Base-by-base conservation (phyloP, 1,140 invertebrate species). In the Calliphora vicina region DNA sequence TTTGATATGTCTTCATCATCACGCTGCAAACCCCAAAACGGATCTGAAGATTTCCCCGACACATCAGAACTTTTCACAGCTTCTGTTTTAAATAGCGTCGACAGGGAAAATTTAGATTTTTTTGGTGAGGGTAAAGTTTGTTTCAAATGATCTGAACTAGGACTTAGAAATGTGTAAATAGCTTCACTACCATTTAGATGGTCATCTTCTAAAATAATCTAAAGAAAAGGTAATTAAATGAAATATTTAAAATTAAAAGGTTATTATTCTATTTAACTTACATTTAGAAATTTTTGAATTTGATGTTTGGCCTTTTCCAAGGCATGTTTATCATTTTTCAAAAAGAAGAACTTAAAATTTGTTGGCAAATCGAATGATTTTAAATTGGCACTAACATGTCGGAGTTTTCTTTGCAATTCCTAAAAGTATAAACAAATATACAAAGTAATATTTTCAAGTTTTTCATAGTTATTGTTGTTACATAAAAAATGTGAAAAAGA, bases 171-270 rank as follows among this genome's bases (percentile, higher is more conserved):
- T 83, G 95, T 94, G 89, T 97, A 98, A 81, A 98, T 92, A 43
- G 96, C 95, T 91, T 98, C 97, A 89, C 96, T 96, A 91, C 96
- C 95, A 91, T 96, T 96, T 82, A 97, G 91, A 85, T 94, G 92
- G 78, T 97, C 96, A 89, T 98, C 96, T 91, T 96, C 95, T 87
- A 97, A 92, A 82, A 97, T 94, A 88, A 95, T 95, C 96, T 97
- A 86, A 80, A 83, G 9, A 83, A 78, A 76, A 12, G 73, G 61
- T 9, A 72, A n/a, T n/a, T n/a, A n/a, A n/a, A n/a, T n/a, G n/a
- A n/a, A n/a, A n/a, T n/a, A n/a, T n/a, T n/a, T n/a, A n/a, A 8
- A 81, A 23, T 81, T 81, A 23, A 23, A 67, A 17, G 2, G 8
- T 35, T 12, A 42, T 80, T 80, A 27, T 80, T 42, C n/a, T 35